phyloP scores from a whole-genome alignment of 1,140 invertebrate genomes.

The Saxidomus purpurata region DNA sequence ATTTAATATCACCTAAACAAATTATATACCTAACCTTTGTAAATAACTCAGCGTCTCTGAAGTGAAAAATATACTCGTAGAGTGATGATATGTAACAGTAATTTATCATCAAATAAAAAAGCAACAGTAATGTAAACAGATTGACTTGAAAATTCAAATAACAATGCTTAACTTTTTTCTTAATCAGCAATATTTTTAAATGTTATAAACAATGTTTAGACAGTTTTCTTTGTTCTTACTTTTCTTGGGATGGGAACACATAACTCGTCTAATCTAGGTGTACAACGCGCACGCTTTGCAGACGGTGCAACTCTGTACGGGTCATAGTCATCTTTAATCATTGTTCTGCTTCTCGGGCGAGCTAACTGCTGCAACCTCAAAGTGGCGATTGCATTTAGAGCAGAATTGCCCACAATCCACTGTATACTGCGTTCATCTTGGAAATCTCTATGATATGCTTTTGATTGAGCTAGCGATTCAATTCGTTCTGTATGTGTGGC shows the following conservation, averaged over 20 bases:
- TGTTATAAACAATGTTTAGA: slow-evolving; percentile 22
- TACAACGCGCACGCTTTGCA: slow-evolving; percentile 75
- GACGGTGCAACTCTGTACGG: slow-evolving; percentile 78
- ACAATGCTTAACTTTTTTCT: neutral
- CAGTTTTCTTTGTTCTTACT: slow-evolving; percentile 75
- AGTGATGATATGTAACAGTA: no score
- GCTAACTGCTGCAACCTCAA: slow-evolving; percentile 80
- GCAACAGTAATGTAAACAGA: neutral
- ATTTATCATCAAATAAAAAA: neutral
- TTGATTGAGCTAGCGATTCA: slow-evolving; percentile 76
- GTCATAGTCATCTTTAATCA: slow-evolving; percentile 83
- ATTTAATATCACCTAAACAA: neutral
- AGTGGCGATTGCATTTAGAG: slow-evolving; percentile 79
- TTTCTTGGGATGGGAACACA: slow-evolving; percentile 80
- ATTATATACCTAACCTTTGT: neutral
- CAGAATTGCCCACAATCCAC: slow-evolving; percentile 75
- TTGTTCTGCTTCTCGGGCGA: slow-evolving; percentile 78
- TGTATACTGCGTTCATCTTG: slow-evolving; percentile 75
- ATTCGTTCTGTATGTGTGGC: slow-evolving; percentile 69
- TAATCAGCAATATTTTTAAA: neutral
- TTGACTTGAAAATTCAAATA: neutral
- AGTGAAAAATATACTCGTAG: neutral
- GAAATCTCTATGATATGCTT: slow-evolving; percentile 75
- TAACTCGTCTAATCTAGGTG: slow-evolving; percentile 80
- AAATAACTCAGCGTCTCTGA: neutral